Percentiles rank a stretch among this genome's conserved stretches.
Conservation (phyloP, 2,113 vertebrate species). For the Coreoperca whiteheadi region DNA sequence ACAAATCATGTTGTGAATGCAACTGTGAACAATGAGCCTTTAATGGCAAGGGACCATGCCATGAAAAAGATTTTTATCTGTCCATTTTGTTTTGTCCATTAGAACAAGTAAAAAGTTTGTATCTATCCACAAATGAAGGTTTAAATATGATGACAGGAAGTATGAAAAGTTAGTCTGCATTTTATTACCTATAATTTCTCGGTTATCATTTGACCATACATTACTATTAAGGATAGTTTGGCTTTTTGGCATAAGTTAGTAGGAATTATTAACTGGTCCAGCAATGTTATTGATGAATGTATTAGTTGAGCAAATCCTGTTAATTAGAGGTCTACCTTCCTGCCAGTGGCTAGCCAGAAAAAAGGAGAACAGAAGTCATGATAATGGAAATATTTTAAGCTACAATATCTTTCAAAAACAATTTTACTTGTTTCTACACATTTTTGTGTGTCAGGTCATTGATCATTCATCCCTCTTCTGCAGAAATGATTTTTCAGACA, state of each 20-base stretch:
- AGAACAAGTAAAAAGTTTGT: neutral
- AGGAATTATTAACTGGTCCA: neutral
- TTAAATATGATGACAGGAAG: neutral
- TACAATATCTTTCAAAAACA: constrained; percentile 12
- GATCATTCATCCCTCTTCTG: neutral
- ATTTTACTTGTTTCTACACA: neutral
- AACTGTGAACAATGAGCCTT: constrained; percentile 45
- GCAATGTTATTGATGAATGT: neutral
- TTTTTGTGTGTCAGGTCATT: constrained; percentile 8
- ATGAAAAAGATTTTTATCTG: constrained; percentile 1
- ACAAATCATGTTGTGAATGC: constrained; percentile 46
- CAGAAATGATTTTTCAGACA: constrained; percentile 1
- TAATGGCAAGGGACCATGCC: neutral
- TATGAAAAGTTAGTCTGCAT: neutral
- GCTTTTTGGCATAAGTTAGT: neutral
- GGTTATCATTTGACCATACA: neutral
- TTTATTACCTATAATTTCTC: neutral
- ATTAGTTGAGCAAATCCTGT: neutral
- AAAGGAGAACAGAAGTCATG: neutral
- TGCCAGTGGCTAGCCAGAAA: neutral
- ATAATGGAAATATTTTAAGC: neutral
- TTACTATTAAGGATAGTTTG: neutral
- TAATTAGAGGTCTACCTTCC: neutral
- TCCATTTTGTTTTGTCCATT: constrained; percentile 15
- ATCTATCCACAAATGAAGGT: neutral